phyloP scores from a whole-genome alignment of 35 echinoderm and acorn worm genomes.

The Patiria miniata region DNA sequence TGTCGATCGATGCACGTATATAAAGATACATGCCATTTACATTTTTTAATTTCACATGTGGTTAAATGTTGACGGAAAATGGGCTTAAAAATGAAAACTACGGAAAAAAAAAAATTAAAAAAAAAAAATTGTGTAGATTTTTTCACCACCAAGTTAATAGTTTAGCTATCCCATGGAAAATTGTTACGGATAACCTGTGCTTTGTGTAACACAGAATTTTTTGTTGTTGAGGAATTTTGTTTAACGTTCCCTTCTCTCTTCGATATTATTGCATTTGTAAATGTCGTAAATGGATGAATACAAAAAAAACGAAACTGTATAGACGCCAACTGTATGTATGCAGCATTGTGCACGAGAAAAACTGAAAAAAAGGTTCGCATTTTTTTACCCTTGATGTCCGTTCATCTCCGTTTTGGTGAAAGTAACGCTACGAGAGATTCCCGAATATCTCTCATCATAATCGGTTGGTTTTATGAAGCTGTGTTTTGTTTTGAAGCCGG shows the following conservation, averaged over 20 bases:
- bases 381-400: no score
- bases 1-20: conserved; percentile 11
- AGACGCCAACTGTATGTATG: no score
- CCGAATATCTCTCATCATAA: no score
- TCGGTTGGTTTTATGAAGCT: no score
- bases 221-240: not conserved
- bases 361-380: no score
- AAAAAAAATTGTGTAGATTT: not conserved
- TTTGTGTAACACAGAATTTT: not conserved
- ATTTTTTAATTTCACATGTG: conserved; percentile 17
- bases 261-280: no score
- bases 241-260: not conserved
- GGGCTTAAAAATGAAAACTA: not conserved
- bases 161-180: conserved; percentile 8
- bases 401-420: no score
- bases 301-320: no score
- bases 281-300: no score
- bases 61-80: conserved; percentile 13
- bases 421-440: no score
- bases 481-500: no score
- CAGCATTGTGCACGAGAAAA: no score
- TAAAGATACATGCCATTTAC: not conserved
- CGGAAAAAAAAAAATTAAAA: not conserved
- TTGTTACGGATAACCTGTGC: not conserved
- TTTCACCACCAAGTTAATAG: conserved; percentile 7